phyloP scores from a whole-genome alignment of 2,797 vertebrate genomes.

The Scolopax bukidnonensis region DNA sequence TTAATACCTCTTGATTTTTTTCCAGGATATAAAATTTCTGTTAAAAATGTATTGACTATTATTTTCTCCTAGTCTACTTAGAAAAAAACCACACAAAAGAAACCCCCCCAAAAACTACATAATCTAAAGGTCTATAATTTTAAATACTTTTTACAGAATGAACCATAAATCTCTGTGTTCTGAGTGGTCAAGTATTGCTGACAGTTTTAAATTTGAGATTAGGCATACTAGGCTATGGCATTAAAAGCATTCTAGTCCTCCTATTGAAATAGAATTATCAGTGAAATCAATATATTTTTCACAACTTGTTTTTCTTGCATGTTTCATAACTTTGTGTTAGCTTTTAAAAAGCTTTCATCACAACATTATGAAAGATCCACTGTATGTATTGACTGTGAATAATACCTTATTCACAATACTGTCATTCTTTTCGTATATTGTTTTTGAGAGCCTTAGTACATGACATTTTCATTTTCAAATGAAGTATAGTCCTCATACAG shows the following conservation, averaged over 20 bases:
- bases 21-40: background rate
- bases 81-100: background rate
- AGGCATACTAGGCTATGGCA: accelerated
- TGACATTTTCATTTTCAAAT: background rate
- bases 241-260: background rate
- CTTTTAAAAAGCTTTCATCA: background rate
- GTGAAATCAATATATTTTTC: background rate
- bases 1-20: background rate
- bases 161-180: background rate
- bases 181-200: background rate
- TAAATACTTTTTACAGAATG: background rate
- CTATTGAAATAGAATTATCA: background rate
- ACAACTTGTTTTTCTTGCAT: background rate
- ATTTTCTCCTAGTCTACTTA: background rate
- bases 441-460: background rate
- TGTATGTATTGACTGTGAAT: background rate
- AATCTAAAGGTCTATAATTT: background rate
- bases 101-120: accelerated
- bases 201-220: background rate
- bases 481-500: background rate
- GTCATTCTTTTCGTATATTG: background rate
- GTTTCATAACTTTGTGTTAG: background rate
- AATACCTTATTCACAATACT: background rate
- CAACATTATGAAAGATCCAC: background rate
- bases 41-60: background rate